Percentiles rank a stretch among this genome's conserved stretches.
phyloP scores from a whole-genome alignment of 2,888 invertebrate genomes.

The Eledone cirrhosa region DNA sequence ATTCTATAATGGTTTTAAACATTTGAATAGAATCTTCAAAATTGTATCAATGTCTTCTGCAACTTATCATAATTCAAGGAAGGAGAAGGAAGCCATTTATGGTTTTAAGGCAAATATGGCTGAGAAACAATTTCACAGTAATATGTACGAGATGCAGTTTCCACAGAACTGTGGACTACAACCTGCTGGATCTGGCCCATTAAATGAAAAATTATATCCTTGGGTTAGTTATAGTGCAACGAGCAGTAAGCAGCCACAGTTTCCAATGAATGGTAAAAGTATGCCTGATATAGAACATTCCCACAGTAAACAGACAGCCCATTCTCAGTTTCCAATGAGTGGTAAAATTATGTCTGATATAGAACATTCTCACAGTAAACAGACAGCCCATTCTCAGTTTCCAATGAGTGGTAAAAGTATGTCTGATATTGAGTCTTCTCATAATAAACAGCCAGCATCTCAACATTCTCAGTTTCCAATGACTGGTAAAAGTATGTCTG shows the following conservation, averaged over 20 bases:
- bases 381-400: too few relatives aligned
- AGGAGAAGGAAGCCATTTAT: too few relatives aligned
- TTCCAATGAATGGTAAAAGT: neutral
- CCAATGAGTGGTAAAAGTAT: too few relatives aligned
- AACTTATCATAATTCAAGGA: too few relatives aligned
- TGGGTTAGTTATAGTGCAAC: conserved; percentile 1
- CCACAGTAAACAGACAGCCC: too few relatives aligned
- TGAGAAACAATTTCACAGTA: conserved; percentile 10
- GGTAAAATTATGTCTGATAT: too few relatives aligned
- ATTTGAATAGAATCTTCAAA: neutral
- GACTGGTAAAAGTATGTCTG: too few relatives aligned
- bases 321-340: too few relatives aligned
- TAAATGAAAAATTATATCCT: conserved; percentile 10
- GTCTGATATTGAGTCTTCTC: too few relatives aligned
- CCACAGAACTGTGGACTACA: conserved; percentile 6
- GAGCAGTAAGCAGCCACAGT: neutral
- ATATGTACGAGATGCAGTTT: conserved; percentile 19
- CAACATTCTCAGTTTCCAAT: too few relatives aligned
- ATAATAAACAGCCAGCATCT: too few relatives aligned
- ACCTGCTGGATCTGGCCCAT: neutral
- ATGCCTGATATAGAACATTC: neutral
- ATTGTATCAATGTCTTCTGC: neutral
- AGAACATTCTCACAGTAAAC: too few relatives aligned
- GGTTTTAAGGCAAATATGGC: neutral
- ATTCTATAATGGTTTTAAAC: neutral